Conservation (phyloP, 2,797 vertebrate genomes). For the Pangasius djambal region DNA sequence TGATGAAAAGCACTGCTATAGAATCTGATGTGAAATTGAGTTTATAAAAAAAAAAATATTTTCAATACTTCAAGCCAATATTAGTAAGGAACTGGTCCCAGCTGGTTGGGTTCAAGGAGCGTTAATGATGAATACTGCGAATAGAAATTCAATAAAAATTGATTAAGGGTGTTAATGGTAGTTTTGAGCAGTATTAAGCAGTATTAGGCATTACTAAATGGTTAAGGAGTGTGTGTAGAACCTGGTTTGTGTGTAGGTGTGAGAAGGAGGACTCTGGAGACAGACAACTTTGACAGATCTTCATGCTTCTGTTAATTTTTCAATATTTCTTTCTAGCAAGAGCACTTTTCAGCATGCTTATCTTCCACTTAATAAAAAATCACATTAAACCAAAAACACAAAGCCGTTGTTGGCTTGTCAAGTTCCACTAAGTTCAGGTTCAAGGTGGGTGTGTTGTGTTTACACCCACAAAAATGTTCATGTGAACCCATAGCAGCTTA, state of each 20-base stretch:
- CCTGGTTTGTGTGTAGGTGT: not conserved
- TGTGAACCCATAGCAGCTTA: not conserved
- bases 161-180: not conserved
- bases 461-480: not conserved
- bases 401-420: not conserved
- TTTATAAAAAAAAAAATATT: constrained; percentile 17
- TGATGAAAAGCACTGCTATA: constrained; percentile 42
- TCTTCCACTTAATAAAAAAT: not conserved
- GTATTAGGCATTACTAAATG: not conserved
- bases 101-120: constrained; percentile 15
- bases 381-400: not conserved
- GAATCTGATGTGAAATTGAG: constrained; percentile 41
- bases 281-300: not conserved
- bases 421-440: not conserved
- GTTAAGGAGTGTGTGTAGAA: not conserved
- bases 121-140: constrained; percentile 4
- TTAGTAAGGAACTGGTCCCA: constrained; percentile 39
- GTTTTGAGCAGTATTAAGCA: not conserved
- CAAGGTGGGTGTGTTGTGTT: not conserved
- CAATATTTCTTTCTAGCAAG: too few species aligned
- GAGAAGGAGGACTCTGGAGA: not conserved
- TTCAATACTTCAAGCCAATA: constrained; percentile 19
- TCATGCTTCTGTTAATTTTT: not conserved
- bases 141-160: not conserved
- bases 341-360: too few species aligned